Evolutionary conservation across 2,113 vertebrate genomes (phyloP), one percentile per base, ranked within the genome.

Genomic region (Mixornis gularis): DNA sequence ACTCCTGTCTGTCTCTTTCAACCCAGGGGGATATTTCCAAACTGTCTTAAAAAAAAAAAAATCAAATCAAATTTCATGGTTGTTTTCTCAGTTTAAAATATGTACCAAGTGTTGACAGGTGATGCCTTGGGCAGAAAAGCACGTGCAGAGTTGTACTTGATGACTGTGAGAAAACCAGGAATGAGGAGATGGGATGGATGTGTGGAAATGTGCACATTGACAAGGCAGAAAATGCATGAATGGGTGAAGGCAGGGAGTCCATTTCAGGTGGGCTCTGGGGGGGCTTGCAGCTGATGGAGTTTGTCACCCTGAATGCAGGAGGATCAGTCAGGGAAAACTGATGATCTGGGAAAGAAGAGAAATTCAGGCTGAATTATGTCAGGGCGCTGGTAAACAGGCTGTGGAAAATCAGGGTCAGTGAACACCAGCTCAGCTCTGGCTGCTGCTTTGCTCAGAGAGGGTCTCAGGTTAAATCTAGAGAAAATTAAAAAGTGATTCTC

Each of bases 101-200:
- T 26, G 53, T 87, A 85, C 78, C 27, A 17, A 87, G 94, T 83
- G 89, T 73, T 95, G 96, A 95, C 94, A 94, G 94, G 26, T 58
- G 63, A 44, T 95, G 94, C 95, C 95, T 94, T 78, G 68, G 95
- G 96, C 94, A 95, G 77, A 90, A 96, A 90, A 81, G 77, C 71
- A 38, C 26, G 56, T 85, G 58, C 89, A 84, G 89, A 93, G 56
- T 63, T 69, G 30, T 72, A 4, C 60, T 79, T 79, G 46, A 22
- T 79, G 77, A 26, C 49, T 83, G 85, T 13, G 11, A 83, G 77
- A 53, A 60, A 73, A 5, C n/a, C 21, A 10, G 1, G 79, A 65
- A 24, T 4, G 52, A 79, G 87, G 55, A 55, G 55, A 9, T n/a
- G 78, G 79, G 80, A 62, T 76, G 74, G 85, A 72, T 8, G 9